A percentile compares a stretch with the other conserved stretches of the same genome.
Evolutionary conservation across 1,140 invertebrate genomes (phyloP).

Genomic region (Halesus radiatus): DNA sequence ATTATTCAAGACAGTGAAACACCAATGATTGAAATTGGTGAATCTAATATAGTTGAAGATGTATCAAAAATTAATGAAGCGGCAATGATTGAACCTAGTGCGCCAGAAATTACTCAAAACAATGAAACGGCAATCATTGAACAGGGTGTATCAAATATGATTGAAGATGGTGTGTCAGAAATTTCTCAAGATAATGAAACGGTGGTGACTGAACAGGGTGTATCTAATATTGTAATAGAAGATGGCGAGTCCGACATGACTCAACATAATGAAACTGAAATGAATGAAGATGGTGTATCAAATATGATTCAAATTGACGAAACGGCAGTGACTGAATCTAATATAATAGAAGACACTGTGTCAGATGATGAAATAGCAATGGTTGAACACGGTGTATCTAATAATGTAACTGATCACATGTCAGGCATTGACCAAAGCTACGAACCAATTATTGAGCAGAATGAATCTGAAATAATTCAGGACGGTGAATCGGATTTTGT

Average conservation of each 20-base stretch:
- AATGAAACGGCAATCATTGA: no score
- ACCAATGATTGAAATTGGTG: no score
- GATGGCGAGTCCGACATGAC: background rate
- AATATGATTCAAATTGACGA: background rate
- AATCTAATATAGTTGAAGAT: no score
- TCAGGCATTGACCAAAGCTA: background rate
- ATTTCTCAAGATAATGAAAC: no score
- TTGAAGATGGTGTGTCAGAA: no score
- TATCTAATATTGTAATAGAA: background rate
- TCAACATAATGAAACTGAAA: background rate
- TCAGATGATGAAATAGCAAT: background rate
- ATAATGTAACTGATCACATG: no score
- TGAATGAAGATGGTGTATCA: background rate
- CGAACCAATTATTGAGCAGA: background rate
- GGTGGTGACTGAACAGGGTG: background rate
- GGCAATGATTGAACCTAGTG: no score
- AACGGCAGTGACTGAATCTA: background rate
- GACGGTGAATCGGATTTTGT: background rate
- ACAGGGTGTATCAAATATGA: no score
- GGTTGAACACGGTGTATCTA: no score
- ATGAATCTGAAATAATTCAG: constrained; percentile 7
- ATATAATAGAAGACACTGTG: background rate
- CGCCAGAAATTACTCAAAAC: no score
- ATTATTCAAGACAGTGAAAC: no score
- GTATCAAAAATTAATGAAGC: no score